Evolutionary conservation across 2,888 invertebrate species (phyloP).

Genomic region (Girardia tigrina): DNA sequence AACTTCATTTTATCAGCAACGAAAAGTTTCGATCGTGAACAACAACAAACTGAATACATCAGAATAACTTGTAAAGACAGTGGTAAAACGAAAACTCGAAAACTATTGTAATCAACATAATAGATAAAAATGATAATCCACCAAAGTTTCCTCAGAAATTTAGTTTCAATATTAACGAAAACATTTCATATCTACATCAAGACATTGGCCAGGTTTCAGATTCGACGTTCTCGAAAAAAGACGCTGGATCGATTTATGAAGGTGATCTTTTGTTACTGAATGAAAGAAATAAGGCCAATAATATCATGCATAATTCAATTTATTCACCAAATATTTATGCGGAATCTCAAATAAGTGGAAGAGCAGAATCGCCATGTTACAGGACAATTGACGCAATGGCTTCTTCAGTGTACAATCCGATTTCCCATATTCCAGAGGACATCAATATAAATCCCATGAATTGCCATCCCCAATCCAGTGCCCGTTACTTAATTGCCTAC

Average conservation of each 20-base stretch:
- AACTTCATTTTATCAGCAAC: not conserved
- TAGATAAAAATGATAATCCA: constrained; percentile 15
- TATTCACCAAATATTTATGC: constrained; percentile 2
- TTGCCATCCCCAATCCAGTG: not conserved
- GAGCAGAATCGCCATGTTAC: not conserved
- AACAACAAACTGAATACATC: not conserved
- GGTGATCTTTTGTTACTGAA: constrained; percentile 18
- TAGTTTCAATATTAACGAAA: not conserved
- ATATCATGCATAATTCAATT: constrained; percentile 6
- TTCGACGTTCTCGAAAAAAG: not conserved
- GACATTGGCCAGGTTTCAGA: not conserved
- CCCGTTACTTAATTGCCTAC: too few species aligned
- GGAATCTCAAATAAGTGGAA: not conserved
- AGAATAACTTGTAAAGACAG: not conserved
- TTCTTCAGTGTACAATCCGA: not conserved
- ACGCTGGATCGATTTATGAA: not conserved
- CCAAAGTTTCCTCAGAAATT: not conserved
- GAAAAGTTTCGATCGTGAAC: constrained; percentile 10
- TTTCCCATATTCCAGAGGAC: not conserved
- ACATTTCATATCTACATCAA: not conserved
- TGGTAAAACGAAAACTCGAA: constrained; percentile 2
- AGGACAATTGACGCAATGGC: not conserved
- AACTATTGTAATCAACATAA: not conserved
- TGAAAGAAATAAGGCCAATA: constrained; percentile 13
- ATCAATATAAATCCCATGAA: not conserved